Evolutionary conservation across 2,113 vertebrate genomes (phyloP).

Genomic region (Dipodomys stephensi): DNA sequence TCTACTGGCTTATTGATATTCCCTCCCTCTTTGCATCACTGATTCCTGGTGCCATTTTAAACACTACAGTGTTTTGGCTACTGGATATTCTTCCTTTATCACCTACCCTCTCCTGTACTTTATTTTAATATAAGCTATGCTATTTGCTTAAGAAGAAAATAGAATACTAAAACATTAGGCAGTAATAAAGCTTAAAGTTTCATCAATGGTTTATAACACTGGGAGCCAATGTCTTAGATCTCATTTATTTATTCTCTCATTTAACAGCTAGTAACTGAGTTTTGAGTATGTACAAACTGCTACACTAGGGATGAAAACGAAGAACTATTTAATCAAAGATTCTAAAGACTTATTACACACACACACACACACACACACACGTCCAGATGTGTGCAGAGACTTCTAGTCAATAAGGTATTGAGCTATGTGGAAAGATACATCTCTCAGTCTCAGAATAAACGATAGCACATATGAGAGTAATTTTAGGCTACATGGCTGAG

Average conservation of each 20-base stretch:
- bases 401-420: not conserved
- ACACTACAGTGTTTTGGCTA: constrained; percentile 14
- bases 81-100: not conserved
- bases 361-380: not conserved
- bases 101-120: not conserved
- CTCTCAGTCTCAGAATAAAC: constrained; percentile 26
- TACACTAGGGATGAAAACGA: too few species aligned
- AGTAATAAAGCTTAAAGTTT: not conserved
- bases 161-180: not conserved
- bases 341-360: not conserved
- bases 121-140: constrained; percentile 16
- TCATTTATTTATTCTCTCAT: constrained; percentile 1
- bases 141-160: constrained; percentile 5
- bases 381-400: not conserved
- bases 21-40: constrained; percentile 4
- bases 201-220: not conserved
- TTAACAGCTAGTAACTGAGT: not conserved
- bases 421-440: not conserved
- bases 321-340: not conserved
- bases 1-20: constrained; percentile 13
- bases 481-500: not conserved
- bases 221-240: not conserved
- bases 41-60: constrained; percentile 34
- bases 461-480: not conserved
- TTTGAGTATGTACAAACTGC: too few species aligned